Evolutionary conservation across 2,888 invertebrate species (phyloP).

Genomic region (Drosophila paracracens): DNA sequence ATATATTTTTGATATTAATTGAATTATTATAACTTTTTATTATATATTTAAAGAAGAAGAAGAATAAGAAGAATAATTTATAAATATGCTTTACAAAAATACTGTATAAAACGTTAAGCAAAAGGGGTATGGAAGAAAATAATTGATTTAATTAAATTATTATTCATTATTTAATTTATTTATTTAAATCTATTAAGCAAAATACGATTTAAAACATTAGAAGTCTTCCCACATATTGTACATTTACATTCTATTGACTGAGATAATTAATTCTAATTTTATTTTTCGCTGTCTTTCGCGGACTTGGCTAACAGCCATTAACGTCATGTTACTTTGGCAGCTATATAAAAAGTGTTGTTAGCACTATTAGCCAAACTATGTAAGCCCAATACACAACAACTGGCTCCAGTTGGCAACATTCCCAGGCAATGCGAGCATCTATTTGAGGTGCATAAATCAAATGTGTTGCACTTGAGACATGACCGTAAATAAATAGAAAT

Average conservation of each 20-base stretch:
- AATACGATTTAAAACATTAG: background rate
- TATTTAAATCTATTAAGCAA: background rate
- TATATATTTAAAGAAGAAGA: no score
- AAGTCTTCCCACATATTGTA: background rate
- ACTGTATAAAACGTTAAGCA: background rate
- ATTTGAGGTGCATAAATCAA: constrained; percentile 26
- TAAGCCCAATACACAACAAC: constrained; percentile 22
- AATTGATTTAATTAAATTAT: background rate
- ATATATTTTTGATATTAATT: background rate
- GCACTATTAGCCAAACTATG: constrained; percentile 40
- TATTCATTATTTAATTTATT: background rate
- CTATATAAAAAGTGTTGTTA: constrained; percentile 8
- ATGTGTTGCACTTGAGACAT: constrained; percentile 16
- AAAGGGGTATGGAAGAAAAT: background rate
- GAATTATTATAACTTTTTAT: no score
- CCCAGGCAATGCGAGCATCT: background rate
- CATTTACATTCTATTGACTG: background rate
- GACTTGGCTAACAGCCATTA: constrained; percentile 14
- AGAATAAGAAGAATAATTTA: no score
- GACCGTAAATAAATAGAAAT: background rate
- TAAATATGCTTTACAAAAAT: background rate
- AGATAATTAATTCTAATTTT: background rate
- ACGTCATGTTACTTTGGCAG: constrained; percentile 14
- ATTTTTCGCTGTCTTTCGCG: constrained; percentile 7
- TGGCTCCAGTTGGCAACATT: constrained; percentile 26